A percentile compares a stretch with the other conserved stretches of the same genome.
Conservation (phyloP, 2,797 vertebrate species). For the Siniperca undulata region DNA sequence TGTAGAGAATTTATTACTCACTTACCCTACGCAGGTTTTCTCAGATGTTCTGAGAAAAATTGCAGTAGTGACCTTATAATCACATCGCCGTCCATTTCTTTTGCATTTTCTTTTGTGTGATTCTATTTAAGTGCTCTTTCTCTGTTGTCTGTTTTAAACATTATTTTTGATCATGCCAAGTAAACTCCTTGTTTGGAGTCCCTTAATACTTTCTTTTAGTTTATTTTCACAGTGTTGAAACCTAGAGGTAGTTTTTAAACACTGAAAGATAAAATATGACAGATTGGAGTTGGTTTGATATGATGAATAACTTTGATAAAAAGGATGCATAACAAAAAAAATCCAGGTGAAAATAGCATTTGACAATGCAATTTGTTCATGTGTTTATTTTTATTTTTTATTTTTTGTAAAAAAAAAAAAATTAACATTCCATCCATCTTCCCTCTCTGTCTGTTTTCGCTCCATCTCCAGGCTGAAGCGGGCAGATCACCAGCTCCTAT, state of each 20-base stretch:
- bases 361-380: background rate
- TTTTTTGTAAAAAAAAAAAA: background rate
- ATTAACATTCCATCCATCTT: background rate
- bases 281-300: background rate
- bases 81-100: background rate
- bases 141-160: constrained; percentile 21
- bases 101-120: background rate
- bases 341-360: background rate
- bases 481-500: constrained; percentile 94
- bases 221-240: constrained; percentile 7
- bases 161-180: constrained; percentile 13
- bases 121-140: background rate
- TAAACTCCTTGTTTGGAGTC: background rate
- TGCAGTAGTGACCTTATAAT: background rate
- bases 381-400: background rate
- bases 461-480: constrained; percentile 87
- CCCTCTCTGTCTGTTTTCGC: fast-evolving
- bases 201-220: background rate
- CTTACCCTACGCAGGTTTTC: background rate
- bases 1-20: background rate
- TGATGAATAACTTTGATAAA: background rate
- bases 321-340: background rate
- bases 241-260: background rate
- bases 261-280: background rate
- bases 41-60: background rate